Conservation (phyloP, 2,797 vertebrate genomes). For the Protonibea diacanthus region DNA sequence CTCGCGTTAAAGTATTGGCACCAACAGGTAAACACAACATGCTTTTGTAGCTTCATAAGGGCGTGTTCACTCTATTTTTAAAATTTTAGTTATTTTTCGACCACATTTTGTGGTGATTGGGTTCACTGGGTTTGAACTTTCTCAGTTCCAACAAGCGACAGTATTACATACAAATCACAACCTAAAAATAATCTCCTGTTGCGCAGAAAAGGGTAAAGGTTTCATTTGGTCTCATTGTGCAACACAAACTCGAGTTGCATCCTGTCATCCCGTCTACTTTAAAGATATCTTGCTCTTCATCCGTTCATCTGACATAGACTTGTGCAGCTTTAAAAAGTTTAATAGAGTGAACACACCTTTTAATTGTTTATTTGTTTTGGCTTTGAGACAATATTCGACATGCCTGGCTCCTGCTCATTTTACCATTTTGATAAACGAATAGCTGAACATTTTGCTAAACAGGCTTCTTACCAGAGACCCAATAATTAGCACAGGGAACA, state of each 20-base stretch:
- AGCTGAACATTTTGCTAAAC: constrained; percentile 6
- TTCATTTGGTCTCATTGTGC: not conserved
- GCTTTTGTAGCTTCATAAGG: constrained; percentile 37
- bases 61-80: constrained; percentile 66
- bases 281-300: not conserved
- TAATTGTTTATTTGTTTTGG: constrained; percentile 27
- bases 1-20: constrained; percentile 37
- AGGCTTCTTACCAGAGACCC: constrained; percentile 37
- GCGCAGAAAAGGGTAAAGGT: no score
- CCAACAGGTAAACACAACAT: constrained; percentile 39
- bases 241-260: not conserved
- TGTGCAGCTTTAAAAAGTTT: not conserved
- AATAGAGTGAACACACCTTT: constrained; percentile 67
- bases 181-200: not conserved
- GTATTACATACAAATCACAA: not conserved
- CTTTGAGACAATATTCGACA: constrained; percentile 19
- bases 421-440: constrained; percentile 18
- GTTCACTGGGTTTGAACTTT: not conserved
- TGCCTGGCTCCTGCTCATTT: constrained; percentile 53
- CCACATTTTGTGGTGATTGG: not conserved
- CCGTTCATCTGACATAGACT: not conserved
- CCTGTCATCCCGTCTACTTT: no score
- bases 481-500: constrained; percentile 32
- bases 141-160: not conserved
- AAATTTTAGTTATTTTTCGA: not conserved